phyloP scores from a whole-genome alignment of 2,113 vertebrate genomes.

The Gnathonemus longibarbis region DNA sequence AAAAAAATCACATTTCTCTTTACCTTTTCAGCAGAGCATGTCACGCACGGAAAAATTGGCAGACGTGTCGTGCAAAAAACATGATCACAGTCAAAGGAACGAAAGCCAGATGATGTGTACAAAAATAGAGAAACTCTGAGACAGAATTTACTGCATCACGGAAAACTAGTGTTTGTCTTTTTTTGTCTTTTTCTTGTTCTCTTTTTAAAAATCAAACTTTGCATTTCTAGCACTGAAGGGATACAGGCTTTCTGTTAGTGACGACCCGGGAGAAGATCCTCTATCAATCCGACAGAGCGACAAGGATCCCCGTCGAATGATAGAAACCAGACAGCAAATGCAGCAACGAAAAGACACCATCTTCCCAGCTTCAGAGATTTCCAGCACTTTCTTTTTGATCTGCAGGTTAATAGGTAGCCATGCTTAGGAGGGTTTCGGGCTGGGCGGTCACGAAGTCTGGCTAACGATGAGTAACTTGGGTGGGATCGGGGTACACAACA shows the following conservation, averaged over 20 bases:
- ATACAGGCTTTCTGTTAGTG: constrained; percentile 40
- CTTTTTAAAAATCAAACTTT: constrained; percentile 25
- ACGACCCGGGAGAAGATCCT: constrained; percentile 36
- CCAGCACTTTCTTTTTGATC: constrained; percentile 63
- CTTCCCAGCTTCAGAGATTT: constrained; percentile 60
- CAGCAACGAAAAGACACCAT: constrained; percentile 57
- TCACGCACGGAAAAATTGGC: constrained; percentile 66
- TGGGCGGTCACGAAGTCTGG: background rate
- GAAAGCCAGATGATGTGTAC: constrained; percentile 62
- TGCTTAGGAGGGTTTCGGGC: constrained; percentile 43
- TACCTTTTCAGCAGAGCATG: constrained; percentile 53
- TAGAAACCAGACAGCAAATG: constrained; percentile 65
- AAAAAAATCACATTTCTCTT: constrained; percentile 47
- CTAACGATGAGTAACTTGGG: background rate
- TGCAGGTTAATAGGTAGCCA: constrained; percentile 56
- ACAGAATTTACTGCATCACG: constrained; percentile 44
- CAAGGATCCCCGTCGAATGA: constrained; percentile 44
- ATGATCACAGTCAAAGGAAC: constrained; percentile 60
- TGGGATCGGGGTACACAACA: constrained; percentile 36
- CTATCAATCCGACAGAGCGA: constrained; percentile 28
- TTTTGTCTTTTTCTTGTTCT: constrained; percentile 5
- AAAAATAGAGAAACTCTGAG: constrained; percentile 66
- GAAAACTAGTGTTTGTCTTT: constrained; percentile 36
- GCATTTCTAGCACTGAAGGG: constrained; percentile 26
- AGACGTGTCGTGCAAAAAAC: constrained; percentile 64